phyloP scores from a whole-genome alignment of 2,888 invertebrate species.

The Saturnia pavonia region DNA sequence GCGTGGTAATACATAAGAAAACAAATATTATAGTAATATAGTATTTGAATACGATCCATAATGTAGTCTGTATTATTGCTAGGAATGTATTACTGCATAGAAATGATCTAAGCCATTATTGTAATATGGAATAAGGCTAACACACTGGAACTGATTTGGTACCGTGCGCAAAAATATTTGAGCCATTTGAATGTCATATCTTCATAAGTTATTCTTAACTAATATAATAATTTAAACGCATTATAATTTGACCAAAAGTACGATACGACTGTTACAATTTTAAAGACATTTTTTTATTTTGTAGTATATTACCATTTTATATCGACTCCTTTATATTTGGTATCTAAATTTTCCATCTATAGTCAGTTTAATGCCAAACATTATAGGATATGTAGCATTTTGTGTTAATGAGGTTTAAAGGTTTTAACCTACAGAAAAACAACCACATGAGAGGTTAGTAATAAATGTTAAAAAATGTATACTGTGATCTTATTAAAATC shows the following conservation, averaged over 20 bases:
- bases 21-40: background rate
- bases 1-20: background rate
- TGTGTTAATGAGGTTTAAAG: too few relatives aligned
- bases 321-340: too few relatives aligned
- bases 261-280: too few relatives aligned
- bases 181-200: conserved; percentile 32
- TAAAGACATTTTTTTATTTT: background rate
- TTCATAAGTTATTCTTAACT: background rate
- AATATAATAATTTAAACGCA: background rate
- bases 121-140: conserved; percentile 75
- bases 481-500: too few relatives aligned
- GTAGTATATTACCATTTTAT: background rate
- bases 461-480: too few relatives aligned
- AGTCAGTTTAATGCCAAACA: too few relatives aligned
- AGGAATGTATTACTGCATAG: conserved; percentile 65
- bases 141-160: conserved; percentile 65
- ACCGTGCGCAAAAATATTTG: conserved; percentile 59
- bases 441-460: too few relatives aligned
- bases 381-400: too few relatives aligned
- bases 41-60: conserved; percentile 2
- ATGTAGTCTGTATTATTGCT: conserved; percentile 40
- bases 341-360: too few relatives aligned
- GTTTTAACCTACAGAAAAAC: too few relatives aligned
- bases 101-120: conserved; percentile 74
- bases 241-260: background rate